Base-by-base conservation (phyloP, 2,113 vertebrate species). In the Cyprinodon brontotheroides region DNA sequence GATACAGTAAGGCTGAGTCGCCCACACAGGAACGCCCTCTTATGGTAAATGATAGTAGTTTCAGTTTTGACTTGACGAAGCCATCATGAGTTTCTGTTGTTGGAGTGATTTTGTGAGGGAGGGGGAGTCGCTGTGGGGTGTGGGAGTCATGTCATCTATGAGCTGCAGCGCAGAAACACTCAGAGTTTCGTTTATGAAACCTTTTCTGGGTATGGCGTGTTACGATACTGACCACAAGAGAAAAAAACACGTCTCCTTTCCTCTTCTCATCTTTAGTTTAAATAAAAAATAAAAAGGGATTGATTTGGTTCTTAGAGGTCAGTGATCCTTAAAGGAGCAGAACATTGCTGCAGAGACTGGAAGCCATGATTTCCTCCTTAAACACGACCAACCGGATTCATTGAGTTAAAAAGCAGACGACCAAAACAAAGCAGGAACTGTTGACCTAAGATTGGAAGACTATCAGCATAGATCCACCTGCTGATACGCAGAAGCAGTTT, bases 1-100 rank as follows among this genome's bases (percentile, higher is more conserved):
- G 14, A 75, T 41, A 48, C 9, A 61, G n/a, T 39, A 43, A 67
- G 53, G 78, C 36, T 63, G 83, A 78, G 75, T 75, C 62, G 11
- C 87, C 82, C 68, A 82, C 78, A 15, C 17, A 41, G 48, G 12
- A 73, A 71, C 89, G 61, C 81, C 89, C 80, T 83, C 82, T 93
- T 82, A 92, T 92, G 90, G 92, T 93, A 93, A 95, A 93, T 64
- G 88, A 77, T 87, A 83, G 86, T 82, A 83, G 72, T 93, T 93
- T 94, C 88, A 43, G 84, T 92, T 92, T 86, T 87, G 62, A 74
- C 48, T 65, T 91, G 69, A 89, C 77, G 61, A 48, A 60, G 22
- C 8, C 15, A 48, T 29, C 66, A 4, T 9, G 75, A 60, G 86
- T 92, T 93, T 93, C 89, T 86, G 60, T 92, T 89, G 45, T 75